Conservation (phyloP, 2,113 vertebrate genomes). For the Pseudopipra pipra region DNA sequence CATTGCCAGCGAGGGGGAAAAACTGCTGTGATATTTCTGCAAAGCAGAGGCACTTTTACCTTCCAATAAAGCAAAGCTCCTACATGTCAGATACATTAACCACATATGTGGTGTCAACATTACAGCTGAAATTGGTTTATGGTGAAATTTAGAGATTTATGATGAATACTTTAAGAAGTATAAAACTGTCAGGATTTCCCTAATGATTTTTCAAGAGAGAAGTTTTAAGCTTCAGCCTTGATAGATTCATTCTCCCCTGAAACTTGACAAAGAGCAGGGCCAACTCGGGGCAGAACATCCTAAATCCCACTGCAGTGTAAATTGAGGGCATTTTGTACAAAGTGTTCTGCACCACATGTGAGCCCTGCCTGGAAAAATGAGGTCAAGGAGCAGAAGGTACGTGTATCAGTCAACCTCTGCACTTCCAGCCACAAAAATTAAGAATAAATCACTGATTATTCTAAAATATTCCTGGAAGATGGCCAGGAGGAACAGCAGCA, state of each 20-base stretch:
- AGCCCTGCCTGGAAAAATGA: neutral
- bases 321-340: neutral
- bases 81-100: neutral
- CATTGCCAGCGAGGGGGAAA: neutral
- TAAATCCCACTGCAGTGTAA: neutral
- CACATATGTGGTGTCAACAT: neutral
- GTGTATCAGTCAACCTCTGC: neutral
- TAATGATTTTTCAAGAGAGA: neutral
- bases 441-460: neutral
- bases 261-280: neutral
- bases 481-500: conserved; percentile 1
- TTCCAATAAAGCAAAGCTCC: neutral
- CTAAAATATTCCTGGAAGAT: neutral
- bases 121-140: neutral
- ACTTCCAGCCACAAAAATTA: neutral
- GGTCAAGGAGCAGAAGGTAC: neutral
- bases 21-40: neutral
- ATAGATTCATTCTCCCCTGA: neutral
- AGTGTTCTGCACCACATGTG: neutral
- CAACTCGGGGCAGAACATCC: neutral
- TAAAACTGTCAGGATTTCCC: neutral
- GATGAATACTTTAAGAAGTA: neutral
- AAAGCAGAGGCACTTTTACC: neutral
- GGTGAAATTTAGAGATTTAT: neutral
- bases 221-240: neutral